Evolutionary conservation across 2,797 vertebrate species (phyloP).

Genomic region (Aselliscus stoliczkanus): DNA sequence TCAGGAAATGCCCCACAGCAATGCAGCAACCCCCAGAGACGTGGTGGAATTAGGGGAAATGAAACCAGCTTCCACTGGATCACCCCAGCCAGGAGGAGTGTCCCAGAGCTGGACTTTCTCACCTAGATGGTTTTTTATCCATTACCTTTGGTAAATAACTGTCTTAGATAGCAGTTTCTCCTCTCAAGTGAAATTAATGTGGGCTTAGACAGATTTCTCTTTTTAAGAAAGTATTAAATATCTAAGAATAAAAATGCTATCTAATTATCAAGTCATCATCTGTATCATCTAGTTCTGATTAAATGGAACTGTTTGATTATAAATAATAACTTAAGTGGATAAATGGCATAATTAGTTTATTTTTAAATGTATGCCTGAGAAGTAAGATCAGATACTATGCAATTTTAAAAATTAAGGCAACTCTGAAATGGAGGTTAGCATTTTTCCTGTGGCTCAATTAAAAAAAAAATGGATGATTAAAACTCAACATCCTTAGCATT

Average conservation of each 20-base stretch:
- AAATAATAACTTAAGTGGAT: conserved; percentile 50
- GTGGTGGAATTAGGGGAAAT: not conserved
- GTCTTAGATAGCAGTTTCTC: not conserved
- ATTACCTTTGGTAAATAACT: not conserved
- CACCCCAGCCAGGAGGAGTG: not conserved
- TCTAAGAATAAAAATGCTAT: not conserved
- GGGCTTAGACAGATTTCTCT: not conserved
- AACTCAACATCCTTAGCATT: not conserved
- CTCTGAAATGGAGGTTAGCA: conserved; percentile 1
- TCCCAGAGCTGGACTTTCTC: not conserved
- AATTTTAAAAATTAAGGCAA: conserved; percentile 47
- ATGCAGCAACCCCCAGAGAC: not conserved
- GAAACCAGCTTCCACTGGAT: not conserved
- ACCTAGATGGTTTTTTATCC: not conserved
- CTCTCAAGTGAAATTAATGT: not conserved
- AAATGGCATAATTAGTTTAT: conserved; percentile 43
- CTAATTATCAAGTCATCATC: conserved; percentile 52
- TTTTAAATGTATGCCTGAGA: conserved; percentile 25
- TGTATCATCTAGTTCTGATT: conserved; percentile 49
- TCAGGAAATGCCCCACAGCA: not conserved
- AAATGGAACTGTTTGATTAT: conserved; percentile 48
- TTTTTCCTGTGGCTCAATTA: not conserved
- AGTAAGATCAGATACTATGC: not conserved
- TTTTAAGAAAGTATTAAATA: not conserved
- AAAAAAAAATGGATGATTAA: conserved; percentile 33